phyloP scores from a whole-genome alignment of 2,113 vertebrate species.

The Taurulus bubalis region DNA sequence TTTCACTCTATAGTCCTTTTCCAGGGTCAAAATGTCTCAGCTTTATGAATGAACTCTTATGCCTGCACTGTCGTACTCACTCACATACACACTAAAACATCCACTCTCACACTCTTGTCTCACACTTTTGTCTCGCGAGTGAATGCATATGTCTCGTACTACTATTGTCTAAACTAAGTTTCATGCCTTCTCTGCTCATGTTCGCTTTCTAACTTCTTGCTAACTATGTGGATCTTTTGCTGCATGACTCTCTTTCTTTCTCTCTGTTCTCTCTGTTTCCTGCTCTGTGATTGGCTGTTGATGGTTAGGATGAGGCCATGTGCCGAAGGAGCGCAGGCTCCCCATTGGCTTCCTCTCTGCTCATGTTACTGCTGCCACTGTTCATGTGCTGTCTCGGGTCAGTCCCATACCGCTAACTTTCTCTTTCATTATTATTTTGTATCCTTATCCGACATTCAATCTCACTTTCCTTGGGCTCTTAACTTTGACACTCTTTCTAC shows the following conservation, averaged over 20 bases:
- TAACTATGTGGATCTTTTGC: conserved; percentile 66
- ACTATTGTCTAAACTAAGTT: conserved; percentile 28
- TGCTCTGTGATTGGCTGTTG: conserved; percentile 81
- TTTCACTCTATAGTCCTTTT: conserved; percentile 72
- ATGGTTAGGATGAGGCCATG: conserved; percentile 93
- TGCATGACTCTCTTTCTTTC: conserved; percentile 83
- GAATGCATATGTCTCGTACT: conserved; percentile 33
- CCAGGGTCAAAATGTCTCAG: conserved; percentile 51
- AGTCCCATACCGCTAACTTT: conserved; percentile 86
- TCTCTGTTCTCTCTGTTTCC: conserved; percentile 66
- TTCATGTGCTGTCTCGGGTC: conserved; percentile 95
- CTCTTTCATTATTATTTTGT: conserved; percentile 35
- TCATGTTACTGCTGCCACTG: conserved; percentile 96
- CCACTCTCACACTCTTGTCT: conserved; percentile 12
- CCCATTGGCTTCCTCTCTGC: conserved; percentile 91
- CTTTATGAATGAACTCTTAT: conserved; percentile 35
- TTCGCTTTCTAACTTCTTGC: conserved; percentile 62
- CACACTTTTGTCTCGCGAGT: conserved; percentile 12
- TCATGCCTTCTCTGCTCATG: conserved; percentile 38
- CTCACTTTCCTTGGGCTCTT: conserved; percentile 6
- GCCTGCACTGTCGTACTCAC: conserved; percentile 19
- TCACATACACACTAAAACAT: conserved; percentile 32
- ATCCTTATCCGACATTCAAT: conserved; percentile 29
- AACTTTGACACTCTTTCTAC: conserved; percentile 3
- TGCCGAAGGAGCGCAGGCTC: conserved; percentile 92